phyloP scores from a whole-genome alignment of 1,140 invertebrate species.

The Ooceraea biroi region DNA sequence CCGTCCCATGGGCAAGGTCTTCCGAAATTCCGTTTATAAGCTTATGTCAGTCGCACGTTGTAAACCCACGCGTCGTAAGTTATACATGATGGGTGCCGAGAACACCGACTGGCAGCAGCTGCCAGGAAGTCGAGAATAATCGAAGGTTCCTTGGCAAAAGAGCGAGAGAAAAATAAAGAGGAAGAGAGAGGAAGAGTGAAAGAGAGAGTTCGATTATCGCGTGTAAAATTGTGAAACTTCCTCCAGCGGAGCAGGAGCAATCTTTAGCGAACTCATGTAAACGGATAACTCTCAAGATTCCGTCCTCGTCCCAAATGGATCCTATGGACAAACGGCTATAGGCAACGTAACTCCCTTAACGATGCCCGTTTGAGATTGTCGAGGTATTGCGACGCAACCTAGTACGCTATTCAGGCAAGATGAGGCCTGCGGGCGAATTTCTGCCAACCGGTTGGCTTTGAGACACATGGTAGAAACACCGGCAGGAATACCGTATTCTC shows the following conservation, averaged over 20 bases:
- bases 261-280: not conserved
- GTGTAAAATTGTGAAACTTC: too few relatives aligned
- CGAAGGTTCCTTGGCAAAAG: not conserved
- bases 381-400: not conserved
- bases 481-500: not conserved
- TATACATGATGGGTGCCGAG: not conserved
- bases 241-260: too few relatives aligned
- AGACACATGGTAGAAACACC: not conserved
- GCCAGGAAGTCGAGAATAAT: not conserved
- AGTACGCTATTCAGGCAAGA: too few relatives aligned
- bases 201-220: too few relatives aligned
- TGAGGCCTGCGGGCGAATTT: slow-evolving; percentile 3
- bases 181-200: too few relatives aligned
- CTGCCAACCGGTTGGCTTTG: not conserved
- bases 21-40: slow-evolving; percentile 59
- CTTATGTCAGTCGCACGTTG: slow-evolving; percentile 7
- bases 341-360: too few relatives aligned
- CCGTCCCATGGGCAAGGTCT: slow-evolving; percentile 22
- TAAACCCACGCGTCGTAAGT: slow-evolving; percentile 9
- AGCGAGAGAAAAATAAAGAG: too few relatives aligned
- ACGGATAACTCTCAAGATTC: not conserved
- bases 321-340: too few relatives aligned
- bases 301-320: not conserved
- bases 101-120: not conserved
- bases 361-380: not conserved